phyloP scores from a whole-genome alignment of 1,140 invertebrate species.

The Littorina saxatilis region DNA sequence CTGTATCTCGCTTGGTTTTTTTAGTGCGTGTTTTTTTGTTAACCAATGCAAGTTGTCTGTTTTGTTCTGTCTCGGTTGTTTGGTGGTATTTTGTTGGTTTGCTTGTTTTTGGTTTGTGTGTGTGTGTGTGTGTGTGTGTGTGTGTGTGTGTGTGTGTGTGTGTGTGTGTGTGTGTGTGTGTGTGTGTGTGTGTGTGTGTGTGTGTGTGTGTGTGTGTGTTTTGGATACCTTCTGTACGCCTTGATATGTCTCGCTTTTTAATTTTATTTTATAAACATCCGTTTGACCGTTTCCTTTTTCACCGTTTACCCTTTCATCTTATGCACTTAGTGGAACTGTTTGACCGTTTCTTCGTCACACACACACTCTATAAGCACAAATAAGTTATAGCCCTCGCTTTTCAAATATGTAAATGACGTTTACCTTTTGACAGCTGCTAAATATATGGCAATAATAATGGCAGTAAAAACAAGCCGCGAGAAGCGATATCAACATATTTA shows the following conservation, averaged over 20 bases:
- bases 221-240: no score
- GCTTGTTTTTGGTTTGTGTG: no score
- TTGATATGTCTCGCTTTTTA: neutral
- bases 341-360: neutral
- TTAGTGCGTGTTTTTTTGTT: neutral
- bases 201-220: no score
- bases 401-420: neutral
- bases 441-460: no score
- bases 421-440: no score
- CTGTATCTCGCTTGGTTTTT: no score
- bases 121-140: conserved; percentile 13
- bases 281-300: neutral
- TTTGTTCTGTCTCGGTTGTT: neutral
- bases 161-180: neutral
- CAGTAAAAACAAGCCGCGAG: no score
- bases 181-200: neutral
- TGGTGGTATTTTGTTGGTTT: no score
- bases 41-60: neutral
- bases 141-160: conserved; percentile 17
- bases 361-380: no score
- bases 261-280: neutral
- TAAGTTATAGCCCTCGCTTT: neutral
- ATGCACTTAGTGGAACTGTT: neutral
- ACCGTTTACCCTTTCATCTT: no score
- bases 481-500: no score